Base-by-base conservation (phyloP, 2,797 vertebrate genomes). In the Myotis daubentonii region DNA sequence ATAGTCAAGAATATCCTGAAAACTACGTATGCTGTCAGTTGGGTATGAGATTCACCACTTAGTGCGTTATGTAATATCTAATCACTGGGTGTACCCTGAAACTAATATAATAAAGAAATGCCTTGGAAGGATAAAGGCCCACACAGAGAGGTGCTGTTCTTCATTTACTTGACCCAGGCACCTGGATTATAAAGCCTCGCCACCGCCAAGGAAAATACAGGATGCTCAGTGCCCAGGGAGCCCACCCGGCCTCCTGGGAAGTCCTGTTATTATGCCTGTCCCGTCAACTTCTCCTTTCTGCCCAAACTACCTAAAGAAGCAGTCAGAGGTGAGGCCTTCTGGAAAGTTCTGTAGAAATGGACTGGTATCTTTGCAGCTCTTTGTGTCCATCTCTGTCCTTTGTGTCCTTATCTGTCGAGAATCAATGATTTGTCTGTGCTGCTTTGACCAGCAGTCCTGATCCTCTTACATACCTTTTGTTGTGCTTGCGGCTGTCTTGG, bases 281-380 rank as follows among this genome's bases (percentile, higher is more conserved):
- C 82, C 30, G 36, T 33, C 68, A 62, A 12, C 75, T 96, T 94
- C 82, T 89, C 60, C 81, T 89, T 92, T 88, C 89, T 87, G 44
- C 41, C 19, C 13, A 23, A 22, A 70, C 89, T 85, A 28, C 62
- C 66, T 84, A 74, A 79, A 49, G 55, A 92, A 95, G 49, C 30
- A 41, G 38, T 47, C 47, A 49, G 70, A 86, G 65, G 28, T 44
- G 65, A 93, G 30, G 89, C 13, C 33, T 93, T 91, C 85, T 84
- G 86, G 86, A 81, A 96, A 86, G 57, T 95, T 89, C 89, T 30
- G 3, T 71, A 57, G 23, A 89, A 53, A 41, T 41, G 38, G 51
- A 83, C 88, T 10, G 9, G 25, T 72, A 33, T 51, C 53, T 65
- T 75, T 1, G 0, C 76, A 55, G 11, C 41, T 38, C 57, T 53